Evolutionary conservation across 1,140 invertebrate species (phyloP).

Genomic region (Drosophila nigrodunni): DNA sequence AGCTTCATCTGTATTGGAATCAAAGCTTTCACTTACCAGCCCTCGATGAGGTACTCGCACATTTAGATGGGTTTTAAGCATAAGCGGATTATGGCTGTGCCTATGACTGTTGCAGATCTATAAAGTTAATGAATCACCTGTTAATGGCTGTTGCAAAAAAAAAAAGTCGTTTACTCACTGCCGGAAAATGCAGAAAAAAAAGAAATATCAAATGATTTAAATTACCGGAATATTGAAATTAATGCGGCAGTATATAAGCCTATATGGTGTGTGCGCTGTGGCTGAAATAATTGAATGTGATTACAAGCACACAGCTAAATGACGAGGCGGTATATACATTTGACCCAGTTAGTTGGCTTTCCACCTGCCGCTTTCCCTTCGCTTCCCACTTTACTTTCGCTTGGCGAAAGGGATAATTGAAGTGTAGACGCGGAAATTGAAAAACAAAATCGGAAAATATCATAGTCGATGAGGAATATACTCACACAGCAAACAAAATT

Average conservation of each 20-base stretch:
- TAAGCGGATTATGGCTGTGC: slow-evolving; percentile 79
- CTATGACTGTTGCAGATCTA: slow-evolving; percentile 67
- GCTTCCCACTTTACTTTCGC: background rate
- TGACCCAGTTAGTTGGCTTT: slow-evolving; percentile 65
- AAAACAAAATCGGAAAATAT: slow-evolving; percentile 57
- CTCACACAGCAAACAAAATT: slow-evolving; percentile 33
- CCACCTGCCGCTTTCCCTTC: background rate
- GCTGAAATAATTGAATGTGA: slow-evolving; percentile 71
- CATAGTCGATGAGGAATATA: slow-evolving; percentile 19
- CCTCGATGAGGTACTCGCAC: background rate
- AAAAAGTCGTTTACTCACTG: slow-evolving; percentile 8
- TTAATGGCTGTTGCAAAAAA: slow-evolving; percentile 27
- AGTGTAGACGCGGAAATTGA: slow-evolving; percentile 74
- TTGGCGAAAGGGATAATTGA: slow-evolving; percentile 61
- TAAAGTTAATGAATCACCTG: slow-evolving; percentile 71
- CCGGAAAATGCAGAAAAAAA: slow-evolving; percentile 5
- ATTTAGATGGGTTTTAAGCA: slow-evolving; percentile 26
- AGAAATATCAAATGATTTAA: slow-evolving; percentile 63
- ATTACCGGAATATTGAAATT: slow-evolving; percentile 68
- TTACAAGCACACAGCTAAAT: slow-evolving; percentile 53
- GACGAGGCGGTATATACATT: slow-evolving; percentile 55
- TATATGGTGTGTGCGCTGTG: slow-evolving; percentile 28
- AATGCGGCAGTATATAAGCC: slow-evolving; percentile 47
- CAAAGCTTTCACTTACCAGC: background rate
- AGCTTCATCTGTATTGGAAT: background rate